These are phyloP conservation scores for Probaryconus sp. DNA, from an alignment of 1,140 invertebrate genomes.

Conservation along the genomic window DNA sequence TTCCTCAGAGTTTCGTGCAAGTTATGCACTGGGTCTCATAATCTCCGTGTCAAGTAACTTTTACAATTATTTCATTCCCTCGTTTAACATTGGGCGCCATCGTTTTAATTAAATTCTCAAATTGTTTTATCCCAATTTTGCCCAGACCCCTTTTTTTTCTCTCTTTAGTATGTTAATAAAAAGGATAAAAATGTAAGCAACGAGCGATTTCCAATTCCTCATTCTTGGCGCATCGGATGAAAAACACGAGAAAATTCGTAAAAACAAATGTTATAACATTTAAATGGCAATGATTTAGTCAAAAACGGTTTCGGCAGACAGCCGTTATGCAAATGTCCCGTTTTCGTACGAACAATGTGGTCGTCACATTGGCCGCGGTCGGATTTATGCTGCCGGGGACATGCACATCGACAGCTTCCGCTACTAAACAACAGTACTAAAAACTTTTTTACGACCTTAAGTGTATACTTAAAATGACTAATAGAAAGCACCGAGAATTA, in stretches of 20 bases:
- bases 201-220: constrained; percentile 28
- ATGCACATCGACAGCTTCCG: constrained; percentile 61
- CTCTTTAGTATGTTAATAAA: too few relatives aligned
- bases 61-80: too few relatives aligned
- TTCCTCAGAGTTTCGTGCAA: constrained; percentile 26
- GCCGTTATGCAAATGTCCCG: constrained; percentile 59
- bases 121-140: too few relatives aligned
- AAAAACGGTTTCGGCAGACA: constrained; percentile 43
- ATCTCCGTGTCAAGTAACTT: constrained; percentile 30
- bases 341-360: constrained; percentile 59
- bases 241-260: constrained; percentile 39
- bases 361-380: constrained; percentile 41
- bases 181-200: constrained; percentile 18
- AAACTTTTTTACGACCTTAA: constrained; percentile 62
- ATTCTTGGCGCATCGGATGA: constrained; percentile 18
- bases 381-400: constrained; percentile 52
- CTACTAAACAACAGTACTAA: constrained; percentile 64
- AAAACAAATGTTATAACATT: constrained; percentile 57
- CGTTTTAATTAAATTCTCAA: too few relatives aligned
- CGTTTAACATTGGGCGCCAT: too few relatives aligned
- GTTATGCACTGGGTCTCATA: constrained; percentile 22
- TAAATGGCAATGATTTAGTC: constrained; percentile 55
- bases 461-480: constrained; percentile 62
- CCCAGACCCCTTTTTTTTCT: too few relatives aligned
- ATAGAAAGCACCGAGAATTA: constrained; percentile 44